Evolutionary conservation across 2,113 vertebrate species (phyloP), one percentile per base, ranked within the genome.

Genomic region (Blennius ocellaris): DNA sequence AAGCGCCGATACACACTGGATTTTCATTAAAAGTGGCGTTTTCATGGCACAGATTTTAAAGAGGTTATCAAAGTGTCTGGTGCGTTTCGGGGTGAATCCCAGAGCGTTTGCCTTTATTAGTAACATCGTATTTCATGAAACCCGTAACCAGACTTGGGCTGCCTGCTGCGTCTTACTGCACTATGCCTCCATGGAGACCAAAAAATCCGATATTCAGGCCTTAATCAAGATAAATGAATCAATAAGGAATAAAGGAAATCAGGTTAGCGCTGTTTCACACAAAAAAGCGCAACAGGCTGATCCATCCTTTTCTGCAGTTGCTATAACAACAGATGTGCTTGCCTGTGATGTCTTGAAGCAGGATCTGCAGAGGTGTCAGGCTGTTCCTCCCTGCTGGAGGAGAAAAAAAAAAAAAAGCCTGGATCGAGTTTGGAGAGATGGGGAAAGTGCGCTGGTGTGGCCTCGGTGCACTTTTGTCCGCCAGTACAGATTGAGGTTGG

Each of bases 251-350:
- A 69, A 78, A 77, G 90, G 83, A 93, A 92, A 92, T 82, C 38
- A 78, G 88, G 82, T 90, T 89, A 83, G 76, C 58, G 17, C 76
- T 79, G 70, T 89, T 30, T 30, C 21, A 83, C 88, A 72, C 51
- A 69, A 67, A 83, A 71, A 67, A 62, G 67, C 85, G 86, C 85
- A 93, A 89, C 91, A 88, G 86, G 87, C 87, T 56, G 72, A 40
- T 47, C 77, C 45, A 58, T 75, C 69, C 77, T 84, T 87, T 87
- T 80, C 78, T 83, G 73, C 60, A 50, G 90, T 94, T 93, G 86
- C 87, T 90, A 93, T 89, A 87, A 90, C 87, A 92, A 91, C 85
- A 69, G 77, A 75, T 81, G 75, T 69, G 73, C 57, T 60, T 15
- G 69, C 59, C 59, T 76, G 45, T 81, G 74, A 69, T 43, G 59